Percentiles rank a stretch among this genome's conserved stretches.
Conservation (phyloP, 2,888 invertebrate genomes). For the Cryptophagus acutangulus region DNA sequence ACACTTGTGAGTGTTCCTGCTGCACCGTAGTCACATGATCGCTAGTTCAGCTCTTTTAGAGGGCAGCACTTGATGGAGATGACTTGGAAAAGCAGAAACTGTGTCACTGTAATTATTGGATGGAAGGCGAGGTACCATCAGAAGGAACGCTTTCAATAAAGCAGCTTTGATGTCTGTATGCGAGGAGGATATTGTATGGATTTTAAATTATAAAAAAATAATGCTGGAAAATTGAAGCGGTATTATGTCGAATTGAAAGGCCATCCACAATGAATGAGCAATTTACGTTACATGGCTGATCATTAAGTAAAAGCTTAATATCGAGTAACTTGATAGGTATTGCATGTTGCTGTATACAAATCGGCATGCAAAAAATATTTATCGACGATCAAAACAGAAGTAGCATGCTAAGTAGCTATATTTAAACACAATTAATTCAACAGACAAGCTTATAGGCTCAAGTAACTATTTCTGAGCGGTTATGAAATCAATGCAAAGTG, state of each 20-base stretch:
- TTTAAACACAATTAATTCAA: slow-evolving; percentile 37
- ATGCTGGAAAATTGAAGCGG: too few relatives aligned
- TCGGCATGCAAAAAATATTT: slow-evolving; percentile 33
- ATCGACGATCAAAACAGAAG: slow-evolving; percentile 35
- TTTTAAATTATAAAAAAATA: too few relatives aligned
- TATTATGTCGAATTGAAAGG: too few relatives aligned
- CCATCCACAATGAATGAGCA: slow-evolving; percentile 2
- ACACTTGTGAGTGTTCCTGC: too few relatives aligned
- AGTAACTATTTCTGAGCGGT: slow-evolving; percentile 26
- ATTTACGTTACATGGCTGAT: slow-evolving; percentile 2
- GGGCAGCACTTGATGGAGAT: slow-evolving; percentile 8
- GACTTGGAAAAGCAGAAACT: too few relatives aligned
- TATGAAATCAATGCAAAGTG: slow-evolving; percentile 7
- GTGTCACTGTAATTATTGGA: too few relatives aligned
- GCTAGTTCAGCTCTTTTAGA: slow-evolving; percentile 6
- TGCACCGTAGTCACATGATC: not conserved
- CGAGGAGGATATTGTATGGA: too few relatives aligned
- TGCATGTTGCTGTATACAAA: slow-evolving; percentile 22
- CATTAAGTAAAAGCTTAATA: slow-evolving; percentile 1
- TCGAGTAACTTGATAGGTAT: slow-evolving; percentile 2
- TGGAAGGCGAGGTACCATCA: too few relatives aligned
- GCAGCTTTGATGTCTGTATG: too few relatives aligned
- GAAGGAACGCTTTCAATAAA: too few relatives aligned
- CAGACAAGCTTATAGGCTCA: slow-evolving; percentile 27
- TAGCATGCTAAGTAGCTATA: slow-evolving; percentile 39